A percentile compares a stretch with the other conserved stretches of the same genome.
These are phyloP conservation scores for Gonioctena quinquepunctata DNA, from an alignment of 1,140 invertebrate species.

Conservation along the genomic window DNA sequence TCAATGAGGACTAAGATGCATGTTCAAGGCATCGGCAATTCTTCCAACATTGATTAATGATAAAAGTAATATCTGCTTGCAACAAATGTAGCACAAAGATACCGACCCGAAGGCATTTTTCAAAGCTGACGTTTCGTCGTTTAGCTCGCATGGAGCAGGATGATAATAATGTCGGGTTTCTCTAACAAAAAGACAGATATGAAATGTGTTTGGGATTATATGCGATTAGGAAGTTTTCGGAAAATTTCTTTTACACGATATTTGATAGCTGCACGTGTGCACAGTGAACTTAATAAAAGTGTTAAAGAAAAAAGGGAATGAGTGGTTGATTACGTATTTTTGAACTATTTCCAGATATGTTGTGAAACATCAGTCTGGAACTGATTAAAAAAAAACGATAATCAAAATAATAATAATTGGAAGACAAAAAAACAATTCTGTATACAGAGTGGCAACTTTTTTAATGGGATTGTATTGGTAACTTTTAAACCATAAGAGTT, in stretches of 20 bases:
- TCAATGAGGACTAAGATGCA: not conserved
- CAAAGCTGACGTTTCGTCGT: conserved; percentile 5
- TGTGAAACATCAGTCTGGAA: too few species aligned
- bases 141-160: not conserved
- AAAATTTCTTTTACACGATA: not conserved
- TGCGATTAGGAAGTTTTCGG: not conserved
- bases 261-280: too few species aligned
- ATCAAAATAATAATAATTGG: too few species aligned
- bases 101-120: not conserved
- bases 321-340: too few species aligned
- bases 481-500: too few species aligned
- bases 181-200: not conserved
- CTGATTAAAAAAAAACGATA: too few species aligned
- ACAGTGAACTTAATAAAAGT: too few species aligned
- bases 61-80: not conserved
- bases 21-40: not conserved
- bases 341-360: too few species aligned
- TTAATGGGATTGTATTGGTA: too few species aligned
- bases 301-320: too few species aligned
- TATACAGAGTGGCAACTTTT: too few species aligned
- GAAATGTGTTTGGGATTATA: conserved; percentile 4
- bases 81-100: not conserved
- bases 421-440: too few species aligned
- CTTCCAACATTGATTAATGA: not conserved
- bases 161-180: conserved; percentile 1